Conservation (phyloP, 2,797 vertebrate species). For the Catostomus latipinnis region DNA sequence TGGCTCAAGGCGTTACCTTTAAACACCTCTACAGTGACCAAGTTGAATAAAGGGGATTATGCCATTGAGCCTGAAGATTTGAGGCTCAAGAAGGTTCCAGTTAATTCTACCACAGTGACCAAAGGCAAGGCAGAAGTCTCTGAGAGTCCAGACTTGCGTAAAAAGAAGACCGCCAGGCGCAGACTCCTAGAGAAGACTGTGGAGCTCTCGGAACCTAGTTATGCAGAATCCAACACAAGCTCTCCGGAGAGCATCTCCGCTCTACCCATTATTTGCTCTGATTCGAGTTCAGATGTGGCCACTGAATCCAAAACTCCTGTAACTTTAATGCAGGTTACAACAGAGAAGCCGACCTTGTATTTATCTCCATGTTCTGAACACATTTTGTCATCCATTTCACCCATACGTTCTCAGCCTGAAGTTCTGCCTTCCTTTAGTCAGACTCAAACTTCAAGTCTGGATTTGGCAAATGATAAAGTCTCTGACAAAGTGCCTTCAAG, state of each 20-base stretch:
- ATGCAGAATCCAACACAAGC: slow-evolving; percentile 52
- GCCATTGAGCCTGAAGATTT: background rate
- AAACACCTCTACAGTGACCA: slow-evolving; percentile 43
- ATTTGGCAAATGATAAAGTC: background rate
- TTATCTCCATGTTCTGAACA: background rate
- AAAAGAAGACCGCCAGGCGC: slow-evolving; percentile 79
- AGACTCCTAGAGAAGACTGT: slow-evolving; percentile 77
- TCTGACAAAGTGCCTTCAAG: background rate
- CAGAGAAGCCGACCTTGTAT: slow-evolving; percentile 1
- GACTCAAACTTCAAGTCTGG: slow-evolving; percentile 16
- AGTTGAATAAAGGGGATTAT: slow-evolving; percentile 51
- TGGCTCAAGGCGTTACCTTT: slow-evolving; percentile 12
- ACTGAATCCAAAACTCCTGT: slow-evolving; percentile 8
- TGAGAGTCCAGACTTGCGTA: slow-evolving; percentile 41
- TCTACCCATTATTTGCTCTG: slow-evolving; percentile 76
- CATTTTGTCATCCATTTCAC: background rate
- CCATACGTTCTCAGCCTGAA: background rate
- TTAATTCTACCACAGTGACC: slow-evolving; percentile 84
- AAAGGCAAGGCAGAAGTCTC: slow-evolving; percentile 74
- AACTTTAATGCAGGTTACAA: background rate
- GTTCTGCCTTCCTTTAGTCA: background rate
- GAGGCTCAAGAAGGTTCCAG: slow-evolving; percentile 69
- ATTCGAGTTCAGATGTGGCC: slow-evolving; percentile 41
- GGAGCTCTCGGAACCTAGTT: slow-evolving; percentile 62
- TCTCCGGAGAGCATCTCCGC: slow-evolving; percentile 48